A percentile compares a stretch with the other conserved stretches of the same genome.
These are phyloP conservation scores for Caerostris darwini DNA, from an alignment of 1,140 invertebrate species.

Conservation along the genomic window DNA sequence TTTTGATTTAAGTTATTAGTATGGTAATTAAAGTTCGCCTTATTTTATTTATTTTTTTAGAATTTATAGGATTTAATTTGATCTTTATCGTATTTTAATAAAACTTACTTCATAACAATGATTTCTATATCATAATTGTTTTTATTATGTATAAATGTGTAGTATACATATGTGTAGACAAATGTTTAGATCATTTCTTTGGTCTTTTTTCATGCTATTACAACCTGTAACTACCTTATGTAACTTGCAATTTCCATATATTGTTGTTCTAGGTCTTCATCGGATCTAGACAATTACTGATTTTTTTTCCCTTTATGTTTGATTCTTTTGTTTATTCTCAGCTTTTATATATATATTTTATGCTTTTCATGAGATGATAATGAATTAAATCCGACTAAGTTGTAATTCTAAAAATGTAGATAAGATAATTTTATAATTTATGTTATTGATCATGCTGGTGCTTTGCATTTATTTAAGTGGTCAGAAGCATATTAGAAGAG, in stretches of 20 bases:
- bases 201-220: constrained; percentile 63
- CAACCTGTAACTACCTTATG: constrained; percentile 71
- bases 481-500: no score
- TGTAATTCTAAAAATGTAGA: not conserved
- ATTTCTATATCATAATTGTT: constrained; percentile 60
- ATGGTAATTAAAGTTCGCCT: no score
- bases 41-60: not conserved
- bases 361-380: not conserved
- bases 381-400: not conserved
- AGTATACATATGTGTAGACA: constrained; percentile 58
- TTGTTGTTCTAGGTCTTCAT: not conserved
- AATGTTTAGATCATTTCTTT: constrained; percentile 47
- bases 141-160: constrained; percentile 63
- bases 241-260: not conserved
- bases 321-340: not conserved
- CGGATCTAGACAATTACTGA: not conserved
- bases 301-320: not conserved
- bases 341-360: not conserved
- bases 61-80: not conserved
- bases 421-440: not conserved
- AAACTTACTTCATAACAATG: not conserved
- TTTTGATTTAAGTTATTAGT: not conserved
- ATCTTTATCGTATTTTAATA: not conserved
- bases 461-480: not conserved
- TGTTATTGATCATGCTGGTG: constrained; percentile 24